Base-by-base conservation (phyloP, 1,140 invertebrate genomes). In the Drosophila saltans region DNA sequence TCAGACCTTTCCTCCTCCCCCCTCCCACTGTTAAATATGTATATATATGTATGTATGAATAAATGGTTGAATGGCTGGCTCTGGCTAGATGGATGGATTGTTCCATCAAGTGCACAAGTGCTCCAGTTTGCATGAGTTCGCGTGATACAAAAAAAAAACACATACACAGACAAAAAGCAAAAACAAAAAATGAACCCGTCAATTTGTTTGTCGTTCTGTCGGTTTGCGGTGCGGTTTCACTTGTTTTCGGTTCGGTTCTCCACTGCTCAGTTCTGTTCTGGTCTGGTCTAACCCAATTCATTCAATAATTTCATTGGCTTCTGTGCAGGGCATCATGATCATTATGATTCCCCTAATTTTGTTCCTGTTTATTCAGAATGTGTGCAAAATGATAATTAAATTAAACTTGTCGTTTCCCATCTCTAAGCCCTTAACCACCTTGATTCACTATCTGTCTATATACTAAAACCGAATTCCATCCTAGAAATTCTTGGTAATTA, bases 261-360 rank as follows among this genome's bases (percentile, higher is more conserved):
- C 33, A 30, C 28, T 30, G 28, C 28, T 41, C n/a, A 39, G 40
- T 41, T 59, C 52, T 30, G 26, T 45, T 45, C 45, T 60, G 28
- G 36, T 52, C 24, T 66, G 64, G 66, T 66, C 60, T 80, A 66
- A 72, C 80, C 73, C 77, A 86, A 89, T 88, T 86, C 83, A 88
- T 83, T 88, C 76, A 86, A 86, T 88, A 88, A 86, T 86, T 86
- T 78, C 73, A 88, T 86, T 82, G 76, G 66, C 69, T 57, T 56
- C 66, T 36, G 52, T 65, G 36, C 61, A 56, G 63, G 59, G 11
- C 41, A 60, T 48, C 56, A 57, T 58, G 30, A 58, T 58, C 16
- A 58, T 48, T 2, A 48, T 48, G 45, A 52, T 21, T 7, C 45
- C 45, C 55, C 30, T 45, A 5, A 10, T 30, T 40, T 36, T 63